Base-by-base conservation (phyloP, 2,888 invertebrate species). In the Pecten maximus region DNA sequence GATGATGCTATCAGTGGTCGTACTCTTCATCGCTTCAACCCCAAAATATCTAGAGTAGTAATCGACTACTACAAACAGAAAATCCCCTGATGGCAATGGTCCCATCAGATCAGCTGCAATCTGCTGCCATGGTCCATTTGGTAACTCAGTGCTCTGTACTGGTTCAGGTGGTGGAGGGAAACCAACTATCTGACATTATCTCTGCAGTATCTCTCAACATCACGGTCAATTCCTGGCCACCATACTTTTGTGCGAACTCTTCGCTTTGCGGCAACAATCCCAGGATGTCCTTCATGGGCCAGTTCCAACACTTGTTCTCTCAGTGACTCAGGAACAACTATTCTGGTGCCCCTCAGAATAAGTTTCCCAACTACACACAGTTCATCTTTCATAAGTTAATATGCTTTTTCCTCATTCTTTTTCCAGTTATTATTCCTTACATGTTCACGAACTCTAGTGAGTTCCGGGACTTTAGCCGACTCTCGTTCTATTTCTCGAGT, bases 241-340 rank as follows among this genome's bases (percentile, higher is more conserved):
- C 91, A 92, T 16, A 92, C 90, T 40, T 92, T 92, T 19, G 87
- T 40, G 4, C 90, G 0, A 1, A 92, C 19, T 39, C 89, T 28
- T 39, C 87, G 50, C 74, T 92, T 91, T 87, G 87, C 90, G 12
- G 23, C 88, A 3, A 91, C 91, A 15, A 93, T 92, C 15, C 92
- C 91, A 3, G 89, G 92, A 90, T 93, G 92, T 12, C 93, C 91
- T 40, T 92, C 92, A 90, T 92, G 90, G 6, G 92, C 92, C 12
- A 91, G 28, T 3, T 89, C 48, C 23, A 92, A 16, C 12, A 91
- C 89, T 40, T 6, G 74, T 6, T 15, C 28, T 0, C 35, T 19
- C 28, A 74, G 35, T 35, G 2, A 8, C 16, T 28, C 2, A 10
- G 89, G 89, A 44, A 91, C 23, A 28, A 91, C 28, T 50, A 91